Conservation (phyloP, 2,113 vertebrate species). For the Seriola dumerili region DNA sequence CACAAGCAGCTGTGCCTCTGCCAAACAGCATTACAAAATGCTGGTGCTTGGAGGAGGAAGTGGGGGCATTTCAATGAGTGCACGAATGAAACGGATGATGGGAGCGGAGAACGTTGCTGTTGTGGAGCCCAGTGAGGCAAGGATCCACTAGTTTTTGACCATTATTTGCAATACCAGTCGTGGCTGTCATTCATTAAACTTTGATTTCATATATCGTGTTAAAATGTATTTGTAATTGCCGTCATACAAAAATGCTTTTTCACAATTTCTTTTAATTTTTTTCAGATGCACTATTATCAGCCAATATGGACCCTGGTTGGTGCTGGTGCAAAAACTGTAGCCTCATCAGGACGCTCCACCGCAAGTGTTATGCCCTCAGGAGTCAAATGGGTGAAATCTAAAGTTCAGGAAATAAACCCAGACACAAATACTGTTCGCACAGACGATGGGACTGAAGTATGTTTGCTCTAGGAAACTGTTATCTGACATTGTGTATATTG, state of each 20-base stretch:
- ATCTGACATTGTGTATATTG: neutral
- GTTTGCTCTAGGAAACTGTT: constrained; percentile 18
- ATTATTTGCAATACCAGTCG: neutral
- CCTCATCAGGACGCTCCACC: constrained; percentile 86
- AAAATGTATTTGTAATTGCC: neutral
- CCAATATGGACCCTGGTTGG: constrained; percentile 97
- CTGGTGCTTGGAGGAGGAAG: constrained; percentile 94
- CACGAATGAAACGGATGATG: constrained; percentile 93
- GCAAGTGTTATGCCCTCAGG: constrained; percentile 89
- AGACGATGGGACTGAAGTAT: constrained; percentile 88
- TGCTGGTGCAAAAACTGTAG: constrained; percentile 90
- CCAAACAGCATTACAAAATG: constrained; percentile 91
- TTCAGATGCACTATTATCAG: constrained; percentile 92
- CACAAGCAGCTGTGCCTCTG: constrained; percentile 71
- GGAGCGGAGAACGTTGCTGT: constrained; percentile 93
- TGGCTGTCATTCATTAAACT: neutral
- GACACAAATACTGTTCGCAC: constrained; percentile 88
- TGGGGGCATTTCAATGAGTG: constrained; percentile 94
- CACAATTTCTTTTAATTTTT: neutral
- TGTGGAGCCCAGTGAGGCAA: constrained; percentile 93
- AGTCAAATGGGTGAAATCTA: constrained; percentile 93
- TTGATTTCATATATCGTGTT: neutral
- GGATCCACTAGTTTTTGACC: neutral
- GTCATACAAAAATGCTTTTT: neutral
- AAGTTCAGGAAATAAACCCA: constrained; percentile 89